Conservation (phyloP, 2,113 vertebrate genomes). For the Gila orcuttii region DNA sequence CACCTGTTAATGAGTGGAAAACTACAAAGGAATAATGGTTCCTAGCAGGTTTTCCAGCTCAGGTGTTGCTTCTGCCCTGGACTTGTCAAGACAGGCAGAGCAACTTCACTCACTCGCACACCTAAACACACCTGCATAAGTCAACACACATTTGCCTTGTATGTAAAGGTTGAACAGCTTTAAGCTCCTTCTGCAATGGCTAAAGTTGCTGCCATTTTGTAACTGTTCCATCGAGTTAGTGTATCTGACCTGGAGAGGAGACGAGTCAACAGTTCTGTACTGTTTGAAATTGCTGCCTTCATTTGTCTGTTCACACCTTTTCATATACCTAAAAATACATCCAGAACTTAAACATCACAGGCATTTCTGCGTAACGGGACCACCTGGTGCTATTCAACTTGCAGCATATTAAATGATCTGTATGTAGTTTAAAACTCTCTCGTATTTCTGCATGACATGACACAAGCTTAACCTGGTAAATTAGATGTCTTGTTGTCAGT, state of each 20-base stretch:
- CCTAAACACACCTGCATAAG: constrained; percentile 45
- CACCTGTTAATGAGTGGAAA: constrained; percentile 9
- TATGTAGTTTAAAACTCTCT: constrained; percentile 8
- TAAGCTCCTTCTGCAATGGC: not conserved
- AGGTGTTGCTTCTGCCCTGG: constrained; percentile 43
- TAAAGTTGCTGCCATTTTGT: constrained; percentile 33
- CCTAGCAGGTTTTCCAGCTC: constrained; percentile 12
- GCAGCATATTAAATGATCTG: not conserved
- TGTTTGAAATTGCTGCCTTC: constrained; percentile 1
- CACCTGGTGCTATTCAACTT: not conserved
- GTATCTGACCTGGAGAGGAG: not conserved
- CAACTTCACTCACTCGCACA: constrained; percentile 16
- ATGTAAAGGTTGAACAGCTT: constrained; percentile 18
- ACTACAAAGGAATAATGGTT: constrained; percentile 31
- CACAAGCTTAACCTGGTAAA: not conserved
- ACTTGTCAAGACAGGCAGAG: constrained; percentile 64
- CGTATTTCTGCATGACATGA: not conserved
- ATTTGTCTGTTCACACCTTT: constrained; percentile 30
- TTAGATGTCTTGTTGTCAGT: constrained; percentile 10
- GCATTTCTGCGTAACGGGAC: not conserved
- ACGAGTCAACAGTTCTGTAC: not conserved
- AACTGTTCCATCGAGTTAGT: not conserved
- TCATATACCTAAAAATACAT: not conserved
- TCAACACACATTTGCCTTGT: constrained; percentile 27
- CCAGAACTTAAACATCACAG: not conserved